phyloP scores from a whole-genome alignment of 2,113 vertebrate genomes.

The Lophochroa leadbeateri region DNA sequence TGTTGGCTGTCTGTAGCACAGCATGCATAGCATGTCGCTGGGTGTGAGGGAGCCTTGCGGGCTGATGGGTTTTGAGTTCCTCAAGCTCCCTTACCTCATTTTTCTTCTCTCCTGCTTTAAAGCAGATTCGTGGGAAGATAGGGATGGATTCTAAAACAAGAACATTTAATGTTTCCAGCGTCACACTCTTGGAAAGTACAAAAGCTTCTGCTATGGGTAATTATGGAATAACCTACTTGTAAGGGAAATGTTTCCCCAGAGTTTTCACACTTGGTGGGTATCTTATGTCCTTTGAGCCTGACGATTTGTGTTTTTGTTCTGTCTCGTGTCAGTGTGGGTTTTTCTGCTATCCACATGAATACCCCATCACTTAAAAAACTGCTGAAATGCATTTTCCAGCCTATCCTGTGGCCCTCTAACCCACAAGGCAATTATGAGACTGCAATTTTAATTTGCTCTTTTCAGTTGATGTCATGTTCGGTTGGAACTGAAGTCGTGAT shows the following conservation, averaged over 20 bases:
- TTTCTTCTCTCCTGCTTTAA: background rate
- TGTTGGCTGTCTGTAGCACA: background rate
- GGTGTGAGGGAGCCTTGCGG: background rate
- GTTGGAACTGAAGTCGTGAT: background rate
- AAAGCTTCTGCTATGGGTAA: conserved; percentile 4
- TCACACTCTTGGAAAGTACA: background rate
- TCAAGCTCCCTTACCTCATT: background rate
- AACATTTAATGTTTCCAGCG: background rate
- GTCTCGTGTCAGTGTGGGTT: background rate
- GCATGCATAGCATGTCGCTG: background rate
- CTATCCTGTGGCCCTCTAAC: background rate
- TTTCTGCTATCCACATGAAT: conserved; percentile 20
- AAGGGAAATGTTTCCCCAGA: background rate
- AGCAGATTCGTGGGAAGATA: background rate
- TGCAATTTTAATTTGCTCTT: background rate
- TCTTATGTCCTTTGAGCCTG: conserved; percentile 19
- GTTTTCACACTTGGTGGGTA: background rate
- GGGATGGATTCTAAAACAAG: background rate
- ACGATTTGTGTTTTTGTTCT: background rate
- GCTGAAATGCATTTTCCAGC: conserved; percentile 39
- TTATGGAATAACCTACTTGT: background rate
- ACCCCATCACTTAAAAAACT: conserved; percentile 2
- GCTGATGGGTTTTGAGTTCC: background rate
- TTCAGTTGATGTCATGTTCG: background rate
- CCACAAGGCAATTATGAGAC: conserved; percentile 26